These are phyloP conservation scores for Drosophila varians DNA, from an alignment of 1,140 invertebrate species.

Conservation along the genomic window DNA sequence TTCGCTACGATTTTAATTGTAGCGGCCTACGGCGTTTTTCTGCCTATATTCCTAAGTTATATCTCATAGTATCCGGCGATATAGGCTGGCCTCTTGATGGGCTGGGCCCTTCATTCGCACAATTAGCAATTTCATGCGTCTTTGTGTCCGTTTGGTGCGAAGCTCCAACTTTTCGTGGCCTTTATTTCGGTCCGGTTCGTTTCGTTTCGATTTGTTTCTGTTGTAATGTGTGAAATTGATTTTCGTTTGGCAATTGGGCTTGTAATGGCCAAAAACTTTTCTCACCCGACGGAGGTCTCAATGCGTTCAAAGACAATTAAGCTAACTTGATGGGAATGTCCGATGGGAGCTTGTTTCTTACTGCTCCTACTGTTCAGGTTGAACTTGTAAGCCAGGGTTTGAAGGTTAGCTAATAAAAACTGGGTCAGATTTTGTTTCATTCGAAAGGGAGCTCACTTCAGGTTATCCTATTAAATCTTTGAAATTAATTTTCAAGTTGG, in stretches of 20 bases:
- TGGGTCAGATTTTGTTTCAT: constrained; percentile 21
- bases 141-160: constrained; percentile 34
- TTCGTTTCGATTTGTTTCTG: constrained; percentile 39
- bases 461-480: constrained; percentile 15
- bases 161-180: constrained; percentile 31
- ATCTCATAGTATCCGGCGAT: constrained; percentile 11
- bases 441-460: background rate
- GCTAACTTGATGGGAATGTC: constrained; percentile 27
- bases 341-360: constrained; percentile 15
- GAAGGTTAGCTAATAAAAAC: constrained; percentile 33
- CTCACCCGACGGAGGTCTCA: constrained; percentile 36
- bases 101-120: constrained; percentile 64
- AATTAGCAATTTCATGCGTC: constrained; percentile 80
- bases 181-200: constrained; percentile 26
- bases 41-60: constrained; percentile 35
- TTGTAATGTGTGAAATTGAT: constrained; percentile 80
- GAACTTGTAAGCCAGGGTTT: constrained; percentile 19
- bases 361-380: constrained; percentile 23
- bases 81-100: constrained; percentile 10
- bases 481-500: background rate
- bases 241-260: constrained; percentile 68
- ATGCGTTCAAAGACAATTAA: constrained; percentile 24
- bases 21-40: constrained; percentile 55
- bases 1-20: constrained; percentile 80
- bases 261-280: constrained; percentile 50